Evolutionary conservation across 2,113 vertebrate genomes (phyloP), one percentile per base, ranked within the genome.

Genomic region (Mesocricetus auratus): DNA sequence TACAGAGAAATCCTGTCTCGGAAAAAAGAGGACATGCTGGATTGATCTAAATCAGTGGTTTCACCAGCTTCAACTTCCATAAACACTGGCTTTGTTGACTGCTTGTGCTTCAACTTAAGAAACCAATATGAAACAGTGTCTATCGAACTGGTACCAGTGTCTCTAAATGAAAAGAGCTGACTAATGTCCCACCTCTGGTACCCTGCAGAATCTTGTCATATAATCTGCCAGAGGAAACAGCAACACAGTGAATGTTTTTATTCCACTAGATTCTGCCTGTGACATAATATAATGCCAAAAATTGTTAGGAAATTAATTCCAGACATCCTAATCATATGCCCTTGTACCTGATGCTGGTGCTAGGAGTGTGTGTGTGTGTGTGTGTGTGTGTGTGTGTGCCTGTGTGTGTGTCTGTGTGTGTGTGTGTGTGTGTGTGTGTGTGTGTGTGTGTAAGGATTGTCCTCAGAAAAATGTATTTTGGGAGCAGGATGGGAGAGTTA

Each of bases 11-110:
- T n/a, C n/a, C n/a, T n/a, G n/a, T n/a, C n/a, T n/a, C n/a, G n/a
- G n/a, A n/a, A n/a, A n/a, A n/a, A n/a, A n/a, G n/a, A n/a, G n/a
- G n/a, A n/a, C 24, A 79, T 82, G 16, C 87, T 79, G 81, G 68
- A 81, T 91, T 89, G 45, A 60, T 56, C 93, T 93, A 89, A 56
- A 26, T 92, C 50, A 50, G 53, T 74, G 15, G 16, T 94, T 89
- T 93, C n/a, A 90, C 33, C 89, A 79, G 89, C 11, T 78, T 33
- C 69, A 66, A 17, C 33, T 74, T 68, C n/a, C 68, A 24, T 58
- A 89, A 87, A 89, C 62, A 94, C 24, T 74, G 71, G 31, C n/a
- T 7, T 1, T 75, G 71, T 56, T 73, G 10, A 82, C 16, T 75
- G 69, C 3, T n/a, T 16, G 5, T 26, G 36, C 29, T 58, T 83